Evolutionary conservation across 2,113 vertebrate genomes (phyloP).

Genomic region (Platichthys stellatus): DNA sequence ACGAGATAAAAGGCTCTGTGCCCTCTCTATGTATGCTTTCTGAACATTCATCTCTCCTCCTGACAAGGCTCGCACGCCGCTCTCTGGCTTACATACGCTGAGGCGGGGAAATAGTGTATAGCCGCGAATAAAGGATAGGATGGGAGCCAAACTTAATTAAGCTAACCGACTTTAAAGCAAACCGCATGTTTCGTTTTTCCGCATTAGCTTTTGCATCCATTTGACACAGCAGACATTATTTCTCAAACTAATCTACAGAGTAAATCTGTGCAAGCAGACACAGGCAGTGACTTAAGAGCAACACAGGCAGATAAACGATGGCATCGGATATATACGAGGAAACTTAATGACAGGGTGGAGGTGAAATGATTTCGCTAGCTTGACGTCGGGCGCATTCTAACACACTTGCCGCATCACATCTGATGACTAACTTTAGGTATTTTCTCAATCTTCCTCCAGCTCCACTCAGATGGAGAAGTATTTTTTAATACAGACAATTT

Average conservation of each 20-base stretch:
- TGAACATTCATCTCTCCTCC: conserved; percentile 66
- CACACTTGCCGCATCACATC: conserved; percentile 42
- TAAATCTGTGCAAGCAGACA: conserved; percentile 61
- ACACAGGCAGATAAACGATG: conserved; percentile 65
- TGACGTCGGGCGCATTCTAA: conserved; percentile 61
- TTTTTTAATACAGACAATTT: neutral
- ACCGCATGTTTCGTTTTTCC: conserved; percentile 5
- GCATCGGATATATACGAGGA: conserved; percentile 47
- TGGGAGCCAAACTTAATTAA: conserved; percentile 11
- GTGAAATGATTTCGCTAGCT: conserved; percentile 53
- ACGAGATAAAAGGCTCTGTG: conserved; percentile 75
- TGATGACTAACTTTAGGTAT: conserved; percentile 37
- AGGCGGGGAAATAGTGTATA: conserved; percentile 17
- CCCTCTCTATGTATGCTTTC: conserved; percentile 67
- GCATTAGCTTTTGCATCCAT: neutral
- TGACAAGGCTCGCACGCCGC: conserved; percentile 31
- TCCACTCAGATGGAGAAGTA: neutral
- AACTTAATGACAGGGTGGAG: conserved; percentile 58
- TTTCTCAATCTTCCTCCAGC: conserved; percentile 19
- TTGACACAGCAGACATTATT: conserved; percentile 43
- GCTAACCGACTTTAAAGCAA: conserved; percentile 1
- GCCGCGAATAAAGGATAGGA: conserved; percentile 8
- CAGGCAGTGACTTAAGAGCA: conserved; percentile 66
- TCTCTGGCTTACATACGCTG: conserved; percentile 28
- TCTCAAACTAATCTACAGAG: conserved; percentile 64